Percentiles rank a stretch among this genome's conserved stretches.
Evolutionary conservation across 2,113 vertebrate species (phyloP).

Genomic region (Psilopsiagon aurifrons): DNA sequence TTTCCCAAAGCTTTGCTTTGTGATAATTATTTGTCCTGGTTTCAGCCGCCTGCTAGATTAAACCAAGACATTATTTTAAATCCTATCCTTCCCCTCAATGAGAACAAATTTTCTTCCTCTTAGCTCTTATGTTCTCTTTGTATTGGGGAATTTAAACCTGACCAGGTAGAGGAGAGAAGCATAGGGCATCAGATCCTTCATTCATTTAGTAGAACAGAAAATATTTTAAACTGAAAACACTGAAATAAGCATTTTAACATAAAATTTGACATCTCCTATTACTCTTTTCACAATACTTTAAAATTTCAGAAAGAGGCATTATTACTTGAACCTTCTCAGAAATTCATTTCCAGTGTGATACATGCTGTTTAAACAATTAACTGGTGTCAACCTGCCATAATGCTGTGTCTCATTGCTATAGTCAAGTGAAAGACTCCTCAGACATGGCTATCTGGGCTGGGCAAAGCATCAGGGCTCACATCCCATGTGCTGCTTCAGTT

Average conservation of each 20-base stretch:
- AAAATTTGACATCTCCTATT: neutral
- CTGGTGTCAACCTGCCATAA: neutral
- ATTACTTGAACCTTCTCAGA: neutral
- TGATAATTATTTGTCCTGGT: neutral
- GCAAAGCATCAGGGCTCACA: neutral
- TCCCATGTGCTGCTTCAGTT: accelerated
- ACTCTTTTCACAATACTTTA: neutral
- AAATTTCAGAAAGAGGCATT: neutral
- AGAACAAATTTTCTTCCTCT: neutral
- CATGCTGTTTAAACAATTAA: neutral
- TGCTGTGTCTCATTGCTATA: neutral
- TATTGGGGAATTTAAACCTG: neutral
- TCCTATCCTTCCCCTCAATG: neutral
- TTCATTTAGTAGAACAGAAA: neutral
- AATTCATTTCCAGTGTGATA: neutral
- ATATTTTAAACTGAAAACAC: neutral
- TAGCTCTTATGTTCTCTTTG: neutral
- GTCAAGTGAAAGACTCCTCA: neutral
- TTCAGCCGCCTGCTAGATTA: neutral
- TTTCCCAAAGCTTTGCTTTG: neutral
- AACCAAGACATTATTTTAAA: neutral
- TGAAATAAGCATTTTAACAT: neutral
- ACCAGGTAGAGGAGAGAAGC: neutral
- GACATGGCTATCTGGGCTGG: neutral
- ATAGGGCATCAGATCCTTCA: neutral